These are phyloP conservation scores for Penaeus japonicus DNA, from an alignment of 1,140 invertebrate species.

Conservation along the genomic window DNA sequence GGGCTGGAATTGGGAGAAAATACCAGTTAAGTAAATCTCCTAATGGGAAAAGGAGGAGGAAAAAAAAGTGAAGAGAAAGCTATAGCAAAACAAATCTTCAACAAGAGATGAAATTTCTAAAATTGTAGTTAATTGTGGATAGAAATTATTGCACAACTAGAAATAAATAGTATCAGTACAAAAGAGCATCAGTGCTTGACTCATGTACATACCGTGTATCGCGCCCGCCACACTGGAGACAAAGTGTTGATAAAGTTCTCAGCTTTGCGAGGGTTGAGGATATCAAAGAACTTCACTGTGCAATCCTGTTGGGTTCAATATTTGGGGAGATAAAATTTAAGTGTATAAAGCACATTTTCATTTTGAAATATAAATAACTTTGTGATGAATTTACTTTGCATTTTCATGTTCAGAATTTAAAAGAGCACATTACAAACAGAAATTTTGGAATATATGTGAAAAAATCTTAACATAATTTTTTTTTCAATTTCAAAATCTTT, in stretches of 20 bases:
- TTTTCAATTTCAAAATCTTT: too few species aligned
- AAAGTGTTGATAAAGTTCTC: slow-evolving; percentile 84
- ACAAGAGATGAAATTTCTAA: too few species aligned
- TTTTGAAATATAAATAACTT: not conserved
- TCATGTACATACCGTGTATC: slow-evolving; percentile 77
- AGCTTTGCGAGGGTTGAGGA: slow-evolving; percentile 80
- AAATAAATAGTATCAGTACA: not conserved
- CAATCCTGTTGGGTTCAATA: slow-evolving; percentile 32
- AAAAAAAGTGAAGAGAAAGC: too few species aligned
- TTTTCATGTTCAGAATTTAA: not conserved
- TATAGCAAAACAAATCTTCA: too few species aligned
- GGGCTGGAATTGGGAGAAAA: slow-evolving; percentile 66
- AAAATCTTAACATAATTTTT: too few species aligned
- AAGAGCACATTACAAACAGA: not conserved
- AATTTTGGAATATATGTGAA: not conserved
- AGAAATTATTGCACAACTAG: too few species aligned
- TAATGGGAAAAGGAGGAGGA: too few species aligned
- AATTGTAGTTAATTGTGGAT: too few species aligned
- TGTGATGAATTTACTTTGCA: too few species aligned
- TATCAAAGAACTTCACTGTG: slow-evolving; percentile 90
- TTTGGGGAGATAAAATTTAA: not conserved
- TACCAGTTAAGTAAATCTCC: not conserved
- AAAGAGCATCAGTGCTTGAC: not conserved
- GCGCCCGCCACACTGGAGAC: slow-evolving; percentile 91
- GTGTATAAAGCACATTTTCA: not conserved